These are phyloP conservation scores for Lithophane socia DNA, from an alignment of 2,888 invertebrate species.

Conservation along the genomic window DNA sequence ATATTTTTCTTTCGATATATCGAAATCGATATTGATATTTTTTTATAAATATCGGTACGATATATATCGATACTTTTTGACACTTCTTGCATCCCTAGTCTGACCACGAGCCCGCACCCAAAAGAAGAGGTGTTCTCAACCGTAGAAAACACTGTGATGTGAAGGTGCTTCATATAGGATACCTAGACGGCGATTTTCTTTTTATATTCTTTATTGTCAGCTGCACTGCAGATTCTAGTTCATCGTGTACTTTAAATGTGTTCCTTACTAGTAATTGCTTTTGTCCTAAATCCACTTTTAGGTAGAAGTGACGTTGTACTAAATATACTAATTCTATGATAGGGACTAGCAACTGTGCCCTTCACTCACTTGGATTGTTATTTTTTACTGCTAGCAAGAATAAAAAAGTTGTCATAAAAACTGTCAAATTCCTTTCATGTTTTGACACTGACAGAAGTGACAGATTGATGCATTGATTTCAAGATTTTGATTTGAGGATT, in stretches of 20 bases:
- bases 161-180: neutral
- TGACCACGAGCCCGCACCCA: too few species aligned
- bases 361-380: neutral
- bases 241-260: neutral
- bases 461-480: neutral
- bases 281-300: neutral
- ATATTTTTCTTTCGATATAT: too few species aligned
- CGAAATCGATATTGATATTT: too few species aligned
- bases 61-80: too few species aligned
- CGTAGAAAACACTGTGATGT: too few species aligned
- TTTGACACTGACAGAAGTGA: slow-evolving; percentile 1
- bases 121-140: too few species aligned
- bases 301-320: neutral
- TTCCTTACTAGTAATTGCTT: neutral
- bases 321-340: neutral
- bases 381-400: slow-evolving; percentile 13
- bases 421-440: slow-evolving; percentile 3
- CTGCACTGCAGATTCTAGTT: neutral
- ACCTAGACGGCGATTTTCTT: neutral
- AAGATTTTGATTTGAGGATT: neutral
- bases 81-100: too few species aligned
- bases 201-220: neutral
- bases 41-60: too few species aligned
- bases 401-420: neutral
- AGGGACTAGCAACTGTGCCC: neutral